Evolutionary conservation across 35 echinoderm and acorn worm genomes (phyloP).

Genomic region (Lytechinus pictus): DNA sequence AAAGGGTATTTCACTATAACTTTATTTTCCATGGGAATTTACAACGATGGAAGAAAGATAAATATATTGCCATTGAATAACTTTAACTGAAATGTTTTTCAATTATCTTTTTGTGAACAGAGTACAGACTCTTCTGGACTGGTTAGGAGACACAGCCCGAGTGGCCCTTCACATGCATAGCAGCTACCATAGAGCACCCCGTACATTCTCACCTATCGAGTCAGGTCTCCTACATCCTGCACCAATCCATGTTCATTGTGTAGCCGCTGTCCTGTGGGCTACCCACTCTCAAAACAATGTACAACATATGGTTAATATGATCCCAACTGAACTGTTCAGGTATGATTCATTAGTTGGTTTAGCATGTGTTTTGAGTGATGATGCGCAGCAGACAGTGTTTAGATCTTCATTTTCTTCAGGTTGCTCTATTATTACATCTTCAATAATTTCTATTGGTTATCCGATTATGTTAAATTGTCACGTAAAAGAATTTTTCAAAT

Average conservation of each 20-base stretch:
- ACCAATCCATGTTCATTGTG: slow-evolving; percentile 84
- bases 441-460: no score
- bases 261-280: slow-evolving; percentile 88
- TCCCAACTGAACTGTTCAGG: slow-evolving; percentile 96
- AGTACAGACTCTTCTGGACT: slow-evolving; percentile 89
- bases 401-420: no score
- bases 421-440: no score
- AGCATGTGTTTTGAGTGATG: not conserved
- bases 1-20: no score
- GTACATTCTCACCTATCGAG: slow-evolving; percentile 86
- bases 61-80: not conserved
- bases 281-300: slow-evolving; percentile 59
- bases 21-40: not conserved
- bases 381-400: no score
- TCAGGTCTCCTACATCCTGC: slow-evolving; percentile 78
- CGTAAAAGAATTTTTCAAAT: no score
- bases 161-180: slow-evolving; percentile 91
- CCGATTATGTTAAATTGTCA: no score
- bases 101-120: slow-evolving; percentile 54
- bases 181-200: slow-evolving; percentile 67
- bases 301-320: slow-evolving; percentile 67
- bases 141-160: slow-evolving; percentile 94
- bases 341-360: slow-evolving; percentile 40
- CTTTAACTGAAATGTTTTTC: not conserved
- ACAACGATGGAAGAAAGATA: not conserved